A percentile compares a stretch with the other conserved stretches of the same genome.
Evolutionary conservation across 1,140 invertebrate genomes (phyloP).

Genomic region (Bathynomus jamesi): DNA sequence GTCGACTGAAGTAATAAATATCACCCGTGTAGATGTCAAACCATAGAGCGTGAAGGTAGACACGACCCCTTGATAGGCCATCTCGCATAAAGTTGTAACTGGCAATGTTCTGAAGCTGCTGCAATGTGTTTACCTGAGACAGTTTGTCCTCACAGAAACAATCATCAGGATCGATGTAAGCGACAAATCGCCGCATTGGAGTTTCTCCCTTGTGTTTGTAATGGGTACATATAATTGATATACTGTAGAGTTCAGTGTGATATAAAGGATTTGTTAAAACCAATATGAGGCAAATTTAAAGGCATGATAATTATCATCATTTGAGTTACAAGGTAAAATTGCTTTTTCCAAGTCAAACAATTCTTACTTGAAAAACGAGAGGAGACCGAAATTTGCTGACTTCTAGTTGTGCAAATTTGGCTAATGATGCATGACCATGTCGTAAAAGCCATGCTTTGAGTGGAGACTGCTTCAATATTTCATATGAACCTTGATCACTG

Average conservation of each 20-base stretch:
- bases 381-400: constrained; percentile 60
- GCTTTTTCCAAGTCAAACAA: too few relatives aligned
- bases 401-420: constrained; percentile 71
- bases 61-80: constrained; percentile 65
- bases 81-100: constrained; percentile 87
- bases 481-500: constrained; percentile 62
- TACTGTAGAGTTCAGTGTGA: too few relatives aligned
- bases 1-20: constrained; percentile 84
- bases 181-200: constrained; percentile 74
- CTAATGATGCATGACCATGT: constrained; percentile 70
- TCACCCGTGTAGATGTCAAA: constrained; percentile 95
- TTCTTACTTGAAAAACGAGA: constrained; percentile 63
- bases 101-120: constrained; percentile 88
- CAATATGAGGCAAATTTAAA: not conserved
- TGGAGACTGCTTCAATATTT: constrained; percentile 73
- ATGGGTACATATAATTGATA: too few relatives aligned
- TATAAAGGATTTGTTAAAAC: not conserved
- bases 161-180: constrained; percentile 89
- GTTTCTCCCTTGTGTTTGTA: constrained; percentile 57
- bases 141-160: constrained; percentile 86
- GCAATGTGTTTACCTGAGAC: constrained; percentile 87
- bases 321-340: not conserved
- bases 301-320: not conserved
- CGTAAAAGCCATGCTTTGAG: constrained; percentile 83
- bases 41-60: constrained; percentile 90